Percentiles rank a stretch among this genome's conserved stretches.
Conservation (phyloP, 2,797 vertebrate genomes). For the Schizopygopsis pylzovi region DNA sequence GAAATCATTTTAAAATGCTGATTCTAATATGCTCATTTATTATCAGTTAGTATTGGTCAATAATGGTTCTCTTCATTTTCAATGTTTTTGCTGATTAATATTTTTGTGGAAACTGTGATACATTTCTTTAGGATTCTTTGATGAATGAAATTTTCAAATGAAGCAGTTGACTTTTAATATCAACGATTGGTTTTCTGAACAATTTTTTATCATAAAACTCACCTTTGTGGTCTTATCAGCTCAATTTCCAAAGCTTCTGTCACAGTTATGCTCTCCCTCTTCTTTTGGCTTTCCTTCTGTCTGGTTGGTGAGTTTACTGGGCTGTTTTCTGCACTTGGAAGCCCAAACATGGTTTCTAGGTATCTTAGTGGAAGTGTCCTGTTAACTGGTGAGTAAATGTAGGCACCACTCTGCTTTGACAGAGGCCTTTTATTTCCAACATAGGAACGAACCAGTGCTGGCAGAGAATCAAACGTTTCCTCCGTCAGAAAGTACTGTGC, state of each 20-base stretch:
- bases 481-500: slow-evolving; percentile 86
- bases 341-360: slow-evolving; percentile 85
- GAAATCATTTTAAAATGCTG: neutral
- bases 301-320: slow-evolving; percentile 70
- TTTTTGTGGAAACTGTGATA: neutral
- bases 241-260: slow-evolving; percentile 78
- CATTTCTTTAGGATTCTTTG: neutral
- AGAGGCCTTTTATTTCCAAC: slow-evolving; percentile 83
- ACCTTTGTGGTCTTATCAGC: slow-evolving; percentile 79
- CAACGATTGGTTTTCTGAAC: neutral
- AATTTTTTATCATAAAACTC: slow-evolving; percentile 6
- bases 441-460: slow-evolving; percentile 86
- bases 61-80: too few relatives aligned
- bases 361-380: slow-evolving; percentile 88
- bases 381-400: slow-evolving; percentile 88
- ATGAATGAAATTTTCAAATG: neutral
- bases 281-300: slow-evolving; percentile 77
- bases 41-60: neutral
- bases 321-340: slow-evolving; percentile 73
- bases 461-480: slow-evolving; percentile 88
- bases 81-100: neutral
- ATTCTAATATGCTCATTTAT: neutral
- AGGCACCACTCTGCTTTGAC: slow-evolving; percentile 84
- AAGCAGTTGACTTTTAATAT: neutral
- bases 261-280: slow-evolving; percentile 78